Evolutionary conservation across 2,113 vertebrate species (phyloP).

Genomic region (Brachypteracias leptosomus): DNA sequence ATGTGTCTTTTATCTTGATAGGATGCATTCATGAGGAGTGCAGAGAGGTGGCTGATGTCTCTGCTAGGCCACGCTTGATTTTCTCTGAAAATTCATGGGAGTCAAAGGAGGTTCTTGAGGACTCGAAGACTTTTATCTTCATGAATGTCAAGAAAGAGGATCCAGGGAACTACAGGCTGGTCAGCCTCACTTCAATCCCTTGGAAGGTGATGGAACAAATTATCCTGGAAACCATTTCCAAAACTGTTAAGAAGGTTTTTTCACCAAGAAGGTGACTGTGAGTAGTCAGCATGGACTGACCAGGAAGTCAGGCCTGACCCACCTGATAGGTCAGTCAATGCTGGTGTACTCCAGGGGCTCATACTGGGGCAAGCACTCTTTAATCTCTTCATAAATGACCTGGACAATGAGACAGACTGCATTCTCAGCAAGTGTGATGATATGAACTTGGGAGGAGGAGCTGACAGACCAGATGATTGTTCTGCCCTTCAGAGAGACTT

Average conservation of each 20-base stretch:
- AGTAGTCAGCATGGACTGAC: not conserved
- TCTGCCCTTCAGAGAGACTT: not conserved
- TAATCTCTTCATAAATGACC: not conserved
- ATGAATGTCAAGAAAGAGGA: not conserved
- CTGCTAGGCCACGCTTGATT: not conserved
- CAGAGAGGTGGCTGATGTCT: not conserved
- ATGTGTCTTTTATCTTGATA: not conserved
- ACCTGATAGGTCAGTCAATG: not conserved
- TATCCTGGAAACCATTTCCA: not conserved
- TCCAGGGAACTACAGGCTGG: not conserved
- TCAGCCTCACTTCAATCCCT: not conserved
- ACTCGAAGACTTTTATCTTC: not conserved
- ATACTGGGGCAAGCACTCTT: too few relatives aligned
- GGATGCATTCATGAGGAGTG: not conserved
- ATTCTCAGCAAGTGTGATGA: not conserved
- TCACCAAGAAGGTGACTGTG: accelerated
- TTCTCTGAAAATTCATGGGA: not conserved
- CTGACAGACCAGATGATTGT: not conserved
- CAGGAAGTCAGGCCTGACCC: not conserved
- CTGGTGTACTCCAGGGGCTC: not conserved
- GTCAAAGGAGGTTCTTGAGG: not conserved
- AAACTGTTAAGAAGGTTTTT: not conserved
- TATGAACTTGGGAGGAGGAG: not conserved
- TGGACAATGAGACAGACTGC: not conserved
- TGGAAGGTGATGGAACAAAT: not conserved